phyloP scores from a whole-genome alignment of 1,140 invertebrate species.

The Trachelipus rathkii region DNA sequence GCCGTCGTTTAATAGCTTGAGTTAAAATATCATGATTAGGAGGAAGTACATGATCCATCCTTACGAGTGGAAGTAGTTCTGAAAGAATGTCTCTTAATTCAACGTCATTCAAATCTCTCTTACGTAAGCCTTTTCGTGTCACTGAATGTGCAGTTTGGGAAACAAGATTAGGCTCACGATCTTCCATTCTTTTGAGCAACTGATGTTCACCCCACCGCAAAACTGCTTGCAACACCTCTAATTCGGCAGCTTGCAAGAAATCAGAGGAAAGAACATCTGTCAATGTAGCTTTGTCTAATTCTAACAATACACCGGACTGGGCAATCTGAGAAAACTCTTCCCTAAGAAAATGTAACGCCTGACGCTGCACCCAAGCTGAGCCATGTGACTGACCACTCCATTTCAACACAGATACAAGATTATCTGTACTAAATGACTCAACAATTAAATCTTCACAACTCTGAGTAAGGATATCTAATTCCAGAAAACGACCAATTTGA shows the following conservation, averaged over 20 bases:
- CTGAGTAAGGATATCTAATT: conserved; percentile 82
- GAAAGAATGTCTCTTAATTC: conserved; percentile 81
- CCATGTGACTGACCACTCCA: conserved; percentile 87
- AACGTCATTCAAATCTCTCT: conserved; percentile 68
- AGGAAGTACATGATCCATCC: conserved; percentile 84
- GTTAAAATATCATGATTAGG: conserved; percentile 74
- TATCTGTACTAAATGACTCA: conserved; percentile 76
- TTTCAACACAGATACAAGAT: conserved; percentile 56
- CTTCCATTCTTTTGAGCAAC: conserved; percentile 73
- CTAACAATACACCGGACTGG: conserved; percentile 60
- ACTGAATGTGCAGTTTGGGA: conserved; percentile 88
- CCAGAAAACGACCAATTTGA: conserved; percentile 88
- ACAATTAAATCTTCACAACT: conserved; percentile 90
- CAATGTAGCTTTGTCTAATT: conserved; percentile 74
- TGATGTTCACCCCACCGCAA: conserved; percentile 88
- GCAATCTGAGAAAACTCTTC: conserved; percentile 79
- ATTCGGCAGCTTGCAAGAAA: conserved; percentile 84
- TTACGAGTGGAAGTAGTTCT: conserved; percentile 72
- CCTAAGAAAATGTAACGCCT: conserved; percentile 73
- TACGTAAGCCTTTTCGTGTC: conserved; percentile 60
- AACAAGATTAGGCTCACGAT: conserved; percentile 83
- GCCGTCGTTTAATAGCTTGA: conserved; percentile 70
- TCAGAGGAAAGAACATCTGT: conserved; percentile 76
- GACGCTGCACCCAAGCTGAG: conserved; percentile 83
- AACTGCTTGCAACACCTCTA: conserved; percentile 79